phyloP scores from a whole-genome alignment of 2,797 vertebrate species.

The Choloepus didactylus region DNA sequence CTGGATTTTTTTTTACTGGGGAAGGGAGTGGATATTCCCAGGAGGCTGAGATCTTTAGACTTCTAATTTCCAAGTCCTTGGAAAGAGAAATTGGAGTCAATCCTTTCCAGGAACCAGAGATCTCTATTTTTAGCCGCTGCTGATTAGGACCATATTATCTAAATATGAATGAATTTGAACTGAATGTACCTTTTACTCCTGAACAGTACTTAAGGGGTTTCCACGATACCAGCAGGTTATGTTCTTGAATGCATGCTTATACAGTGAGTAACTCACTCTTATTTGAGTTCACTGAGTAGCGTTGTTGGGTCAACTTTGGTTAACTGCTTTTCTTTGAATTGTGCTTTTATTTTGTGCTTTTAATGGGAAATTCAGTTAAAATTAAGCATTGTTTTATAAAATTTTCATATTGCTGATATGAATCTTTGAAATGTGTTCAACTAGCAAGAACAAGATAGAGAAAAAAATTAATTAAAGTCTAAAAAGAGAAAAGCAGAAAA shows the following conservation, averaged over 20 bases:
- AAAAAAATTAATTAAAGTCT: slow-evolving; percentile 19
- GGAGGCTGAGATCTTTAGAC: slow-evolving; percentile 39
- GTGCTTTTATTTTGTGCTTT: slow-evolving; percentile 52
- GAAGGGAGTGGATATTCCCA: slow-evolving; percentile 34
- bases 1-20: too few relatives aligned
- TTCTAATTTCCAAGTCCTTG: slow-evolving; percentile 73
- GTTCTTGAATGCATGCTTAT: neutral
- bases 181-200: slow-evolving; percentile 25
- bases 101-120: slow-evolving; percentile 73
- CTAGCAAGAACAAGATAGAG: slow-evolving; percentile 4
- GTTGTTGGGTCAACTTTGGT: neutral
- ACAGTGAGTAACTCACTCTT: slow-evolving; percentile 53
- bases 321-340: slow-evolving; percentile 37
- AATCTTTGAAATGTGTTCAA: slow-evolving; percentile 40
- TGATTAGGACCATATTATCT: slow-evolving; percentile 73
- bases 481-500: slow-evolving; percentile 30
- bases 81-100: slow-evolving; percentile 74
- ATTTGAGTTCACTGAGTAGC: slow-evolving; percentile 30
- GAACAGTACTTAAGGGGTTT: neutral
- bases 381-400: slow-evolving; percentile 21
- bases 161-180: slow-evolving; percentile 69
- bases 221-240: neutral
- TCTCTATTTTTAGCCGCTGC: slow-evolving; percentile 70
- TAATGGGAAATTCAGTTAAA: slow-evolving; percentile 56
- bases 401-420: slow-evolving; percentile 3